Evolutionary conservation across 2,888 invertebrate species (phyloP), one percentile per base, ranked within the genome.

Genomic region (Sminthurides aquaticus): DNA sequence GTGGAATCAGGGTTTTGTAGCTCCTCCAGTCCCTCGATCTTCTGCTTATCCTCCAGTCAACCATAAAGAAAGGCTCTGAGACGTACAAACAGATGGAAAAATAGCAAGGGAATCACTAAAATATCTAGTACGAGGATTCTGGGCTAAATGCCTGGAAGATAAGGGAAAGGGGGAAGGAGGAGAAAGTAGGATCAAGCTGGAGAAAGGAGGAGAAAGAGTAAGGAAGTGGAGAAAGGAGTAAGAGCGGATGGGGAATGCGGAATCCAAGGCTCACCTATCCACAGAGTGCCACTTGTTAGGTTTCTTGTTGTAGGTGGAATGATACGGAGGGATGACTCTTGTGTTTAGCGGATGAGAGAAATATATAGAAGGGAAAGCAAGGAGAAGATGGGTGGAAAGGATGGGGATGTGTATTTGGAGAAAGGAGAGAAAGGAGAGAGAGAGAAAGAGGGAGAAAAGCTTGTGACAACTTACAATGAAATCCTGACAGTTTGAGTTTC

Each of bases 361-460:
- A 34, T 5, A 34, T 5, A 34, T 5, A 34, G 22, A 25, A 25
- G 25, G 11, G 24, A 18, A 55, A 55, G 22, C n/a, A n/a, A 25
- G 25, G 24, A 25, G 28, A 26, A 57, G 20, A 20, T 56, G 18
- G n/a, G n/a, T n/a, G n/a, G n/a, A n/a, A n/a, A n/a, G n/a, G n/a
- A n/a, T n/a, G n/a, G n/a, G n/a, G n/a, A n/a, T n/a, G n/a, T n/a
- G n/a, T n/a, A n/a, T n/a, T n/a, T n/a, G n/a, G n/a, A n/a, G n/a
- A n/a, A 55, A 3, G 28, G 57, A 22, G 29, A 64, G 49, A 61
- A 55, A 43, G 2, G 3, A 49, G 43, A 56, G 65, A 43, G 55
- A 58, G 58, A 62, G 55, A 34, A 48, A 57, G 58, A 61, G 54
- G 28, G 58, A 65, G 60, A 65, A 65, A 48, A 34, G 43, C 43